Base-by-base conservation (phyloP, 2,113 vertebrate genomes). In the Beaufortia kweichowensis region DNA sequence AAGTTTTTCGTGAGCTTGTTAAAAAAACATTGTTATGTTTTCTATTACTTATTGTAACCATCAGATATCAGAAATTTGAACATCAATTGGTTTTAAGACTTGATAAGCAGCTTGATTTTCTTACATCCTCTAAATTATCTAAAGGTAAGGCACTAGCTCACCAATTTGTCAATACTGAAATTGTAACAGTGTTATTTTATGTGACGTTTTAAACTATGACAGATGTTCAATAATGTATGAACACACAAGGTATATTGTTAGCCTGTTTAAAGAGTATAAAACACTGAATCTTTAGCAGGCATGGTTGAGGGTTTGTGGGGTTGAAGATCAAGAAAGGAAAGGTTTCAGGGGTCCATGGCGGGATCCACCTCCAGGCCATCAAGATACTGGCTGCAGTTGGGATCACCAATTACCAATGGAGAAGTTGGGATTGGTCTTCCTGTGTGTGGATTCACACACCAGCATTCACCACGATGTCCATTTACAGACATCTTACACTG, bases 401-500 rank as follows among this genome's bases (percentile, higher is more conserved):
- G 96, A 88, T 99, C 95, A 0, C 96, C 96, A 0, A 96, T 93
- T 79, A 98, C 91, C n/a, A 92, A 94, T 33, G 95, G 96, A 0
- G 96, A 93, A 0, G 91, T 92, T 66, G 93, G 91, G 86, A 98
- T 95, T 33, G 89, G 85, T 76, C 92, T 93, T 46, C 97, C 97
- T 0, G 95, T 96, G 86, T 95, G 92, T 19, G 96, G 95, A 87
- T 95, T 92, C 69, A 99, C 96, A 0, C 97, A 99, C 97, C 97
- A 98, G 87, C 97, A 98, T 87, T 98, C 97, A 0, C 97, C 97
- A 21, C 97, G 91, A 86, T 97, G 95, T 64, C 97, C 97, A 0
- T 98, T 96, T 83, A 97, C 91, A 0, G 96, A 98, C 94, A 98
- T 98, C 93, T 98, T 98, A 88, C 97, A 99, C 97, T 99, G 89